A percentile compares a stretch with the other conserved stretches of the same genome.
Conservation (phyloP, 2,797 vertebrate species). For the Mus caroli region DNA sequence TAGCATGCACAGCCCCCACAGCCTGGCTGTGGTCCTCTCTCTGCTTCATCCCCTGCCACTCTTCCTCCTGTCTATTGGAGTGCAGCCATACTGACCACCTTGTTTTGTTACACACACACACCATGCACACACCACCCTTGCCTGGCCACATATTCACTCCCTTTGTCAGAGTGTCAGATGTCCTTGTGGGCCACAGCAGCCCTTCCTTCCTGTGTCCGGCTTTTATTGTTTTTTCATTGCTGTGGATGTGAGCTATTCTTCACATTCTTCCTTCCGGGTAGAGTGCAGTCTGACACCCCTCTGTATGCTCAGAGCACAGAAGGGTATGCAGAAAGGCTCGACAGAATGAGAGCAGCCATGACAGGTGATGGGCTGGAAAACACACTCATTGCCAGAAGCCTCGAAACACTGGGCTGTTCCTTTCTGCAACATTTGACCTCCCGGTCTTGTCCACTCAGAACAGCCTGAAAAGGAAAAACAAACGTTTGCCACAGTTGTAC, state of each 20-base stretch:
- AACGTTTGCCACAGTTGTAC: background rate
- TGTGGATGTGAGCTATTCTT: background rate
- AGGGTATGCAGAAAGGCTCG: background rate
- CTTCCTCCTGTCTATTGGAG: fast-evolving
- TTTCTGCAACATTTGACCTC: background rate
- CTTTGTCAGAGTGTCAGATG: background rate
- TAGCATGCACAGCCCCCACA: background rate
- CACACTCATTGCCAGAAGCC: background rate
- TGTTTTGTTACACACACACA: no score
- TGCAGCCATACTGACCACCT: background rate
- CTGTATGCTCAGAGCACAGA: background rate
- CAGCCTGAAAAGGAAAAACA: background rate
- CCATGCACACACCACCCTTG: fast-evolving
- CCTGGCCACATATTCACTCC: background rate
- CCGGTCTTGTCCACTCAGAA: background rate
- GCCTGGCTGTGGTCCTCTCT: background rate
- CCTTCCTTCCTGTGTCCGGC: background rate
- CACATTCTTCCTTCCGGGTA: background rate
- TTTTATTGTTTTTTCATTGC: background rate
- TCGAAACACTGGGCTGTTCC: background rate
- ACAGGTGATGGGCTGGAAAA: background rate
- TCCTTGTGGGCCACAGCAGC: fast-evolving
- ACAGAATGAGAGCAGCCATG: background rate
- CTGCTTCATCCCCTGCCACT: background rate
- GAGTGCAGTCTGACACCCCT: background rate